Evolutionary conservation across 1,140 invertebrate genomes (phyloP), one percentile per base, ranked within the genome.

Genomic region (Hylaeus anthracinus): DNA sequence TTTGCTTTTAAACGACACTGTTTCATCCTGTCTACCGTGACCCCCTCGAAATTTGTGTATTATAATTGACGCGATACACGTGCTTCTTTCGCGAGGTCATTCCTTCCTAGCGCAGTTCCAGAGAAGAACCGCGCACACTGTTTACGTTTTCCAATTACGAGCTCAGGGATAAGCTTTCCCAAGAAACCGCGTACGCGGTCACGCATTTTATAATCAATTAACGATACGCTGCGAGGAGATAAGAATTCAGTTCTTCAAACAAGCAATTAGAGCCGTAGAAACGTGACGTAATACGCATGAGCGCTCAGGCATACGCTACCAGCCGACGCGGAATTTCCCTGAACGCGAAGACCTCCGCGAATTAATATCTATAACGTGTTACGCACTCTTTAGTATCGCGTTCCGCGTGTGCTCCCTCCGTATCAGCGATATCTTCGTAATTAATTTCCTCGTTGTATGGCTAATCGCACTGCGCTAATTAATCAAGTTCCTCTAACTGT

Each of bases 351-450:
- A 45, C 12, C 8, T 58, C 12, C 71, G 55, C 82, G 78, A 87
- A 91, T 92, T 88, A 89, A 90, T 91, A 92, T 90, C 90, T 89
- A 90, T 89, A 87, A 89, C 79, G 80, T 10, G 51, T 80, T 83
- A 84, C 77, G 84, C 73, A 84, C 67, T 87, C 83, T 88, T 90
- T 87, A 88, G 64, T 86, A 79, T 63, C 67, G 61, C 77, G 72
- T 88, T 78, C 79, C 72, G 78, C 82, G 74, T 79, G 26, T 72
- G 53, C 77, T 82, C 43, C 14, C n/a, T 37, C 14, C 12, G n/a
- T 80, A 51, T 63, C 56, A 10, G 75, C 72, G 63, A 73, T 85
- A 82, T 55, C 66, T 81, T 10, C 15, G 39, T 64, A 82, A 81
- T 81, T 69, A 86, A 86, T 82, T 85, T 53, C 26, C 14, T 55